Percentiles rank a stretch among this genome's conserved stretches.
phyloP scores from a whole-genome alignment of 2,888 invertebrate genomes.

The Drosophila silvestris region DNA sequence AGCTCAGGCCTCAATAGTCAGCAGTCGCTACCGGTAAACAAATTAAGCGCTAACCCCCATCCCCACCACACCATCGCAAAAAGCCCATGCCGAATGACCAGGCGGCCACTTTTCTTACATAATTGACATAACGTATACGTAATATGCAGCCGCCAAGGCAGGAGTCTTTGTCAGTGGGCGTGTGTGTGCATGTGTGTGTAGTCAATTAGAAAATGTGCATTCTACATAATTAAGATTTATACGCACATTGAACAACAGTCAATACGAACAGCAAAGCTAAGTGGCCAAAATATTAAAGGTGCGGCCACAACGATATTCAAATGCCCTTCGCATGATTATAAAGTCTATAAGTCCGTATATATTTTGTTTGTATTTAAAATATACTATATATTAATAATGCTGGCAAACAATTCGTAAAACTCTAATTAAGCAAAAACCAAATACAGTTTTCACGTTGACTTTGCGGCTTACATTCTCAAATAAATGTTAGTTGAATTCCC shows the following conservation, averaged over 20 bases:
- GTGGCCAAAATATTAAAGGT: constrained; percentile 23
- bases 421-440: background rate
- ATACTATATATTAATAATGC: no score
- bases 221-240: constrained; percentile 79
- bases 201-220: constrained; percentile 79
- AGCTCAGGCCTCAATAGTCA: constrained; percentile 49
- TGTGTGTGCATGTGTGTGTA: constrained; percentile 42
- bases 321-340: constrained; percentile 1
- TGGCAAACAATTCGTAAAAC: background rate
- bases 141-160: constrained; percentile 55
- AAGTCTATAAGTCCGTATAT: background rate
- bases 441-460: background rate
- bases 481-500: background rate
- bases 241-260: constrained; percentile 64
- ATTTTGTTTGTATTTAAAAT: no score
- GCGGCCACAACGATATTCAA: constrained; percentile 18
- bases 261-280: constrained; percentile 47
- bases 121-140: constrained; percentile 77
- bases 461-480: background rate
- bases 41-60: constrained; percentile 65
- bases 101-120: constrained; percentile 73
- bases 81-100: constrained; percentile 49
- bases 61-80: constrained; percentile 20
- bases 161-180: constrained; percentile 2
- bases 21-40: constrained; percentile 68